Percentiles rank a stretch among this genome's conserved stretches.
Conservation (phyloP, 2,888 invertebrate genomes). For the Leucozona laternaria region DNA sequence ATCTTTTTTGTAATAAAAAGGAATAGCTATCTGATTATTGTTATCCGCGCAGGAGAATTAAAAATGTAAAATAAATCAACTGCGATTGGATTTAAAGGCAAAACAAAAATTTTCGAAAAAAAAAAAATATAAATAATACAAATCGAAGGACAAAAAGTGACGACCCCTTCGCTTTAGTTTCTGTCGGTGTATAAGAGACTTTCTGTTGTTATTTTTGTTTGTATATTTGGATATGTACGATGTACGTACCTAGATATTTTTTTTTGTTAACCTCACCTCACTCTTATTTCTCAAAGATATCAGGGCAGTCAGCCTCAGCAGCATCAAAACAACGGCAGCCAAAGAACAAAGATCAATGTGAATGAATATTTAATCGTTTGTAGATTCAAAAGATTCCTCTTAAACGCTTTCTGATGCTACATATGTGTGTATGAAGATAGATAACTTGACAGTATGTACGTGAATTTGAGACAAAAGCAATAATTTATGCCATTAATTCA, state of each 20-base stretch:
- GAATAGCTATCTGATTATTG: no score
- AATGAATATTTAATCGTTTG: slow-evolving; percentile 73
- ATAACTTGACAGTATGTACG: slow-evolving; percentile 63
- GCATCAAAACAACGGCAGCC: slow-evolving; percentile 4
- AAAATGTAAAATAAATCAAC: no score
- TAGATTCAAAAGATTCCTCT: slow-evolving; percentile 62
- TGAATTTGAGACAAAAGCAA: slow-evolving; percentile 71
- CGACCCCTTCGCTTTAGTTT: slow-evolving; percentile 43
- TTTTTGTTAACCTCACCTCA: slow-evolving; percentile 35
- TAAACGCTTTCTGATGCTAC: slow-evolving; percentile 11
- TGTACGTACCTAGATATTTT: neutral
- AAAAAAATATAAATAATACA: slow-evolving; percentile 16
- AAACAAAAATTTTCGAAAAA: neutral
- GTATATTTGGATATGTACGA: neutral
- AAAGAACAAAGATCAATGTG: slow-evolving; percentile 67
- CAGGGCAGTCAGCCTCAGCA: slow-evolving; percentile 6
- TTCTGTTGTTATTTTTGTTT: neutral
- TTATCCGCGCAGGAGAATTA: no score
- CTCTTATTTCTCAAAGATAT: neutral
- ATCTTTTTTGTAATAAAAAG: no score
- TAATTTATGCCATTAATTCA: slow-evolving; percentile 75
- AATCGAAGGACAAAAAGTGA: slow-evolving; percentile 49
- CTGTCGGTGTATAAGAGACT: slow-evolving; percentile 26
- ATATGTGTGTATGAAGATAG: slow-evolving; percentile 52
- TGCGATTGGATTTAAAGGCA: no score